Base-by-base conservation (phyloP, 2,888 invertebrate species). In the Leptarthrus brevirostris region DNA sequence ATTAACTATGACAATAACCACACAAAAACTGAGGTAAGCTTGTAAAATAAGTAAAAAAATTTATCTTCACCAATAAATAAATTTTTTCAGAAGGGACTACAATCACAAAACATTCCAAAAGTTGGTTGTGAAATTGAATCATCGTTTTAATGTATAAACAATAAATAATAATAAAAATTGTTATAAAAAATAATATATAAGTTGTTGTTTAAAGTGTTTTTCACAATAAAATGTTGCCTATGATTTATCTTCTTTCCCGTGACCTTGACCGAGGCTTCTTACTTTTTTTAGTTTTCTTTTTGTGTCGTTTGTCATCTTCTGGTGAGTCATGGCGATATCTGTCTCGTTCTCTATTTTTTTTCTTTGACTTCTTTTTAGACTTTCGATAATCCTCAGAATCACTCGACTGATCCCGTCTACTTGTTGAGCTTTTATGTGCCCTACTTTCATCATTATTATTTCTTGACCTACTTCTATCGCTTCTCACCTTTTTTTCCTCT, bases 281-380 rank as follows among this genome's bases (percentile, higher is more conserved):
- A 74, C 83, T 84, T 73, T 82, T 83, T 73, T 85, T 85, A 1
- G 83, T 82, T 76, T 84, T 84, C 76, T 83, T 84, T 75, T 83
- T 83, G 61, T 82, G 80, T 8, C 74, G 76, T 69, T 75, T 77
- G 4, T 79, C 78, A 5, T 81, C 80, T 0, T 80, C 79, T 2
- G 80, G 79, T 3, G 78, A 77, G 44, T 73, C 54, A 20, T 10
- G 56, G 36, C 44, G 73, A 20, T 82, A 80, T 49, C 80, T 81
- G 0, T 80, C 80, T 72, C 79, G 79, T 3, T 76, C 74, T 74
- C 80, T 82, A 72, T 53, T 49, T 75, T 79, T 82, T 24, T 78
- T 78, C 20, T 78, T 77, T 10, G 75, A 78, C 64, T 79, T 80
- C 54, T 80, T 80, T 18, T 81, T 76, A 1, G 54, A 26, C 47